phyloP scores from a whole-genome alignment of 2,797 vertebrate species.

The Gadopsis marmoratus region DNA sequence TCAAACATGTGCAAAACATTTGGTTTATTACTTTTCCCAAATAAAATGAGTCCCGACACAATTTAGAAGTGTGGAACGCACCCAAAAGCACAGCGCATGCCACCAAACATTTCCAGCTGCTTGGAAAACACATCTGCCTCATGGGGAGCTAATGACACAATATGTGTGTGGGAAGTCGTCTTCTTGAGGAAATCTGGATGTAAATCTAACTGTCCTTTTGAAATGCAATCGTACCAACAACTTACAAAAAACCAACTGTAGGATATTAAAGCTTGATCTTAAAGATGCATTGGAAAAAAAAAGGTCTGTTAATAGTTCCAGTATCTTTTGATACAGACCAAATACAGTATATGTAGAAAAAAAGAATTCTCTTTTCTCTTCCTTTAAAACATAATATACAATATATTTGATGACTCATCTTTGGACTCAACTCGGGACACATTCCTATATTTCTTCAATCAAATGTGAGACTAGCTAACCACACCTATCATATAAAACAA shows the following conservation, averaged over 20 bases:
- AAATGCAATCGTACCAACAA: not conserved
- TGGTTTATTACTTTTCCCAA: slow-evolving; percentile 23
- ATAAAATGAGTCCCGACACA: slow-evolving; percentile 33
- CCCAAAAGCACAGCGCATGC: not conserved
- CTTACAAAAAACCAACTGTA: not conserved
- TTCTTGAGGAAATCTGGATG: slow-evolving; percentile 2
- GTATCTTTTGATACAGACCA: not conserved
- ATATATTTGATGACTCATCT: not conserved
- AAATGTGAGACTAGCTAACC: not conserved
- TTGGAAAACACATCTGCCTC: slow-evolving; percentile 33
- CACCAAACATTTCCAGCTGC: slow-evolving; percentile 43
- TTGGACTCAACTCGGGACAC: not conserved
- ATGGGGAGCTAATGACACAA: slow-evolving; percentile 9
- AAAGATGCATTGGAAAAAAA: not conserved
- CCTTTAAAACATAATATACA: not conserved
- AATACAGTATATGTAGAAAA: not conserved
- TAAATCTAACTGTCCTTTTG: not conserved
- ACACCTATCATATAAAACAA: not conserved
- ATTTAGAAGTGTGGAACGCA: not conserved
- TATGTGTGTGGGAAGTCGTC: slow-evolving; percentile 9
- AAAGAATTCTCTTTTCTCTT: not conserved
- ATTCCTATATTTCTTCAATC: not conserved
- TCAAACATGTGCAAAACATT: slow-evolving; percentile 21
- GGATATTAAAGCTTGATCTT: not conserved
- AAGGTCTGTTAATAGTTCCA: not conserved